These are phyloP conservation scores for Sebastes paucispinis DNA, from an alignment of 2,797 vertebrate species.

Conservation along the genomic window DNA sequence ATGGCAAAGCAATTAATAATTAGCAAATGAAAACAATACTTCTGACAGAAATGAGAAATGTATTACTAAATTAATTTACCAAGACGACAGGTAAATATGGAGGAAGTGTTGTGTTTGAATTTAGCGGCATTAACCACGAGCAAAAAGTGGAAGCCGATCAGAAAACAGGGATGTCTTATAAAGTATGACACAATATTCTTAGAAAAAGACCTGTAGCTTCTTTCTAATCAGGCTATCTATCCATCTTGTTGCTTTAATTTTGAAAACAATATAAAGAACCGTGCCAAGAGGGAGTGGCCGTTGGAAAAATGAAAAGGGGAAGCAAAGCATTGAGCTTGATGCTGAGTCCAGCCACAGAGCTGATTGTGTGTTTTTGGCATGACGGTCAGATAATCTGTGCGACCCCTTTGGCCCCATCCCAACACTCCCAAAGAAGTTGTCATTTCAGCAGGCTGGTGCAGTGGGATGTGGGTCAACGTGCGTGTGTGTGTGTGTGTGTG, in stretches of 20 bases:
- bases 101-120: background rate
- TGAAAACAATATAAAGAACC: background rate
- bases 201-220: background rate
- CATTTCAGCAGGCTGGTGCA: constrained; percentile 15
- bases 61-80: too few relatives aligned
- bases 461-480: background rate
- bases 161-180: background rate
- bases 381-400: constrained; percentile 26
- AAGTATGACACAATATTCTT: background rate
- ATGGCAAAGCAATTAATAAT: background rate
- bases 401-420: constrained; percentile 27
- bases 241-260: background rate
- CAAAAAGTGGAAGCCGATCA: background rate
- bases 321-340: background rate
- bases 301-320: background rate
- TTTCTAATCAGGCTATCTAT: background rate
- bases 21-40: background rate
- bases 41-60: background rate
- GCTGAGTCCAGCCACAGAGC: background rate
- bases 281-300: background rate
- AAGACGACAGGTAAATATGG: background rate
- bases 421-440: constrained; percentile 40
- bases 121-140: background rate
- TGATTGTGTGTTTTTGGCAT: constrained; percentile 12
- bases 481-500: background rate